Percentiles rank a stretch among this genome's conserved stretches.
Conservation (phyloP, 2,113 vertebrate genomes). For the Tenrec ecaudatus region DNA sequence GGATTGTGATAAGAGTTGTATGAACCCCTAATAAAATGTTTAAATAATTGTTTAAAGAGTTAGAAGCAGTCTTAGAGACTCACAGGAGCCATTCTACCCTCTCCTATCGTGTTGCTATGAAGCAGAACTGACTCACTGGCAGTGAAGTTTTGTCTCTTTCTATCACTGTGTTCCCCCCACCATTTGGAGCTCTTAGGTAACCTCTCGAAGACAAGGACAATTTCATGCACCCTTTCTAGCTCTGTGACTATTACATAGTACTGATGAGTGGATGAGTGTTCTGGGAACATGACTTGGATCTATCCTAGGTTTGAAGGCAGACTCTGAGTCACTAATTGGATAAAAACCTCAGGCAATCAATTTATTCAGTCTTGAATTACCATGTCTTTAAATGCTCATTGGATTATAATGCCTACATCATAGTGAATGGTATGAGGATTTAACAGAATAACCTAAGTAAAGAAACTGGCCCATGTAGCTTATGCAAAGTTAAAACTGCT, state of each 20-base stretch:
- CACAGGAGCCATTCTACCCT: too few relatives aligned
- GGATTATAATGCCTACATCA: neutral
- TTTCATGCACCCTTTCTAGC: neutral
- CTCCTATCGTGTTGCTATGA: too few relatives aligned
- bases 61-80: too few relatives aligned
- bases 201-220: neutral
- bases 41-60: too few relatives aligned
- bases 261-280: neutral
- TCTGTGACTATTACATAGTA: neutral
- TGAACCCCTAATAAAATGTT: too few relatives aligned
- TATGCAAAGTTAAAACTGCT: neutral
- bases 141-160: neutral
- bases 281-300: neutral
- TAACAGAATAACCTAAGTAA: neutral
- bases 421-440: neutral
- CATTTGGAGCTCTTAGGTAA: neutral
- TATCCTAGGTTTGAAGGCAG: neutral
- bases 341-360: neutral
- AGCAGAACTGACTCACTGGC: too few relatives aligned
- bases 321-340: neutral
- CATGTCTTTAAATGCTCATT: neutral
- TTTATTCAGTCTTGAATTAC: neutral
- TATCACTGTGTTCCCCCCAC: neutral
- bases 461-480: neutral
- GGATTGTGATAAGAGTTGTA: too few relatives aligned